A percentile compares a stretch with the other conserved stretches of the same genome.
Evolutionary conservation across 2,888 invertebrate species (phyloP).

Genomic region (Polydesmus complanatus): DNA sequence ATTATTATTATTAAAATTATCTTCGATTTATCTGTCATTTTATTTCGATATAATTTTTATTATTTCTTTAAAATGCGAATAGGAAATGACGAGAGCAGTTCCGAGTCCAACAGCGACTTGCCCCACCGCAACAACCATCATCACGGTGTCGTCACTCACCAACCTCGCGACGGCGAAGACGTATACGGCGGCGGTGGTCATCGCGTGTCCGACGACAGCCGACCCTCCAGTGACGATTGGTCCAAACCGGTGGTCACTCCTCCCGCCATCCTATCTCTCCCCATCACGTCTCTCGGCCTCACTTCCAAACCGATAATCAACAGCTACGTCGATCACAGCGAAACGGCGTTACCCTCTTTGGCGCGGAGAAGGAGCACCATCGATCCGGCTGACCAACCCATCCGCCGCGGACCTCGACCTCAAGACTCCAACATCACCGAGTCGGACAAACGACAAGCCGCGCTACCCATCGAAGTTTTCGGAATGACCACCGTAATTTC

Average conservation of each 20-base stretch:
- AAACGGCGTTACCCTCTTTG: slow-evolving; percentile 10
- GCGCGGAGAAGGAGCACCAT: slow-evolving; percentile 11
- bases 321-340: neutral
- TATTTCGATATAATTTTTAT: too few relatives aligned
- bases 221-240: neutral
- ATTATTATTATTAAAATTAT: too few relatives aligned
- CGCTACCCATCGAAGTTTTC: slow-evolving; percentile 77
- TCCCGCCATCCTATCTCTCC: neutral
- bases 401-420: slow-evolving; percentile 35
- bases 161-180: slow-evolving; percentile 48
- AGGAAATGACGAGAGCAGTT: neutral
- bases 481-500: slow-evolving; percentile 63
- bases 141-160: slow-evolving; percentile 39
- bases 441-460: slow-evolving; percentile 48
- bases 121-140: too few relatives aligned
- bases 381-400: slow-evolving; percentile 7
- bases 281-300: neutral
- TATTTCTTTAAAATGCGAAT: too few relatives aligned
- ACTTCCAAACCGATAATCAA: neutral
- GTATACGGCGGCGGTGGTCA: neutral
- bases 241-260: neutral
- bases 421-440: slow-evolving; percentile 27
- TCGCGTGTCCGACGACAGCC: neutral
- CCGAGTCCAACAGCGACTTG: neutral
- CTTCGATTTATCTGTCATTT: too few relatives aligned